phyloP scores from a whole-genome alignment of 1,140 invertebrate genomes.

The Piezodorus guildinii region DNA sequence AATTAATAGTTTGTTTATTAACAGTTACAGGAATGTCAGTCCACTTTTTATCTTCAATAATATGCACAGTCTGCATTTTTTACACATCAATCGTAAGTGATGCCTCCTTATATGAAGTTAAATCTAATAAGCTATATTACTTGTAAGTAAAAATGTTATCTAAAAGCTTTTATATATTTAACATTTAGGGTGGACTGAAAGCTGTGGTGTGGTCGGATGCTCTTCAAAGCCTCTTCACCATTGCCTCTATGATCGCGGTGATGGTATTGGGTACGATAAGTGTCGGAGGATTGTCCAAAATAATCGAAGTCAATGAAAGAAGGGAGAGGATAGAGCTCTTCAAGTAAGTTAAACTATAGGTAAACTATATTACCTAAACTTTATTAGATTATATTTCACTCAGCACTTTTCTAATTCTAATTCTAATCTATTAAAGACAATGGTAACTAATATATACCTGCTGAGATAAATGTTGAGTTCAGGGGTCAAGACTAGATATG shows the following conservation, averaged over 20 bases:
- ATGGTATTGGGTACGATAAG: constrained; percentile 51
- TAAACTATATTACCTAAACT: too few species aligned
- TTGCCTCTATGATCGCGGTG: constrained; percentile 54
- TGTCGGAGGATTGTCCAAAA: constrained; percentile 45
- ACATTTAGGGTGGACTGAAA: constrained; percentile 51
- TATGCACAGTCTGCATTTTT: constrained; percentile 31
- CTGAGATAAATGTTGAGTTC: too few species aligned
- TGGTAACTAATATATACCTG: too few species aligned
- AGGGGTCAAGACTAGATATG: too few species aligned
- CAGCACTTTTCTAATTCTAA: too few species aligned
- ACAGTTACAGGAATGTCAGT: constrained; percentile 29
- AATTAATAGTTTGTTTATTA: constrained; percentile 22
- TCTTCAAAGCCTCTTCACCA: constrained; percentile 69
- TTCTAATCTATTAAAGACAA: too few species aligned
- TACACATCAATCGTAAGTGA: constrained; percentile 30
- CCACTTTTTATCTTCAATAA: constrained; percentile 27
- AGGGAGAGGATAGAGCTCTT: constrained; percentile 51
- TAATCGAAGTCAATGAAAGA: constrained; percentile 42
- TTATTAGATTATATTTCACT: too few species aligned
- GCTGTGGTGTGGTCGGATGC: constrained; percentile 80
- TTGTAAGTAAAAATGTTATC: background rate
- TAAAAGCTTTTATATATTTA: too few species aligned
- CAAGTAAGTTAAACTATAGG: too few species aligned
- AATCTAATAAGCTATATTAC: background rate
- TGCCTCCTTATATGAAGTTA: background rate